Evolutionary conservation across 2,888 invertebrate species (phyloP).

Genomic region (Graphium colonna): DNA sequence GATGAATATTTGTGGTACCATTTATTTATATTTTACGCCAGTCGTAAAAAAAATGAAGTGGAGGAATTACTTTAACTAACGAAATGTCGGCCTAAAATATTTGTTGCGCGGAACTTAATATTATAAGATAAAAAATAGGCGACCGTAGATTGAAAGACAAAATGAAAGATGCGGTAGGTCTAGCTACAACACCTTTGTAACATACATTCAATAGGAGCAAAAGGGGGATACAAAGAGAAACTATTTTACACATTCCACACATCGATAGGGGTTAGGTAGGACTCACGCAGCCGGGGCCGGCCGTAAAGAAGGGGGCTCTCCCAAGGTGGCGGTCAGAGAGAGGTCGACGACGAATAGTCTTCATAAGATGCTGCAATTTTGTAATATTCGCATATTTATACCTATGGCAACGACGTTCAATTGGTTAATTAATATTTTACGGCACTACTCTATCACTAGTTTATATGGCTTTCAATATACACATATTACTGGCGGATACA

Average conservation of each 20-base stretch:
- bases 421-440: conserved; percentile 59
- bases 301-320: conserved; percentile 71
- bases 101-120: conserved; percentile 2
- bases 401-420: conserved; percentile 73
- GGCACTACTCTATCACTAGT: conserved; percentile 6
- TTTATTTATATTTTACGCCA: neutral
- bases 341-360: conserved; percentile 86
- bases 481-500: neutral
- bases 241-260: conserved; percentile 72
- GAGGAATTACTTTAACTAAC: no score
- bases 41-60: neutral
- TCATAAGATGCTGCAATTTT: conserved; percentile 85
- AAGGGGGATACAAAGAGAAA: conserved; percentile 40
- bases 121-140: conserved; percentile 20
- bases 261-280: conserved; percentile 67
- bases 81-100: neutral
- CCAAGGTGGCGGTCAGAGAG: conserved; percentile 81
- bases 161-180: conserved; percentile 34
- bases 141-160: conserved; percentile 28
- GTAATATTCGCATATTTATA: conserved; percentile 78
- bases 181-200: conserved; percentile 56
- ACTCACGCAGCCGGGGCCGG: conserved; percentile 74
- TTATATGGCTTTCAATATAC: conserved; percentile 4
- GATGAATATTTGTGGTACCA: no score
- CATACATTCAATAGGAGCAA: conserved; percentile 47